A percentile compares a stretch with the other conserved stretches of the same genome.
Conservation (phyloP, 2,113 vertebrate genomes). For the Scomber scombrus region DNA sequence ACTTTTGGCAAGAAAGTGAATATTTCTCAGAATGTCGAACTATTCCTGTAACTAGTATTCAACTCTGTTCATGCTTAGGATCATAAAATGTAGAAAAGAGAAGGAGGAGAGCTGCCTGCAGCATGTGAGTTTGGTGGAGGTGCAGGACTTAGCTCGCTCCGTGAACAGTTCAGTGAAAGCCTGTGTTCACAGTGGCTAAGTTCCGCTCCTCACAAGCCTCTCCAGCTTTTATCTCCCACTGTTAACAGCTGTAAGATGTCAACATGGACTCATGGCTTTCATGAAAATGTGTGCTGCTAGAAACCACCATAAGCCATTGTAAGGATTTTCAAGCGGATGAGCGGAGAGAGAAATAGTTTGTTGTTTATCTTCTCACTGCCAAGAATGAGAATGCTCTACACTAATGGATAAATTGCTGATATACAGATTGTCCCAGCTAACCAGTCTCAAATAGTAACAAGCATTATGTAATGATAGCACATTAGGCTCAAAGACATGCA, state of each 20-base stretch:
- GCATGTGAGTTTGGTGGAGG: constrained; percentile 78
- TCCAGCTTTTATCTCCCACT: constrained; percentile 25
- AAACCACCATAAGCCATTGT: too few species aligned
- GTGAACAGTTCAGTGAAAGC: constrained; percentile 88
- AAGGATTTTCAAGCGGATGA: constrained; percentile 3
- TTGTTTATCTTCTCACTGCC: not conserved
- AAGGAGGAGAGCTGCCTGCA: not conserved
- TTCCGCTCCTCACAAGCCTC: constrained; percentile 86
- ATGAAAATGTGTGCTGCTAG: not conserved
- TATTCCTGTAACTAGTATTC: not conserved
- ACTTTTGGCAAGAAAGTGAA: not conserved
- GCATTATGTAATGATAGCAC: not conserved
- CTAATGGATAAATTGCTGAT: constrained; percentile 7
- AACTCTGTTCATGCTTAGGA: not conserved
- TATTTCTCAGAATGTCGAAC: not conserved
- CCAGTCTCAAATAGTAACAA: constrained; percentile 1
- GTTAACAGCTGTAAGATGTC: constrained; percentile 39
- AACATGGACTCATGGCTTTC: constrained; percentile 8
- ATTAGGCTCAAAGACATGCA: not conserved
- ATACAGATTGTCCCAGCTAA: not conserved
- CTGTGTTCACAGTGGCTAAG: constrained; percentile 93
- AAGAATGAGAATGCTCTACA: not conserved
- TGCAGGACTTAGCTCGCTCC: constrained; percentile 89
- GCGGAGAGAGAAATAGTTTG: not conserved
- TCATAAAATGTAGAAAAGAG: not conserved